Evolutionary conservation across 2,797 vertebrate species (phyloP).

Genomic region (Iguana delicatissima): DNA sequence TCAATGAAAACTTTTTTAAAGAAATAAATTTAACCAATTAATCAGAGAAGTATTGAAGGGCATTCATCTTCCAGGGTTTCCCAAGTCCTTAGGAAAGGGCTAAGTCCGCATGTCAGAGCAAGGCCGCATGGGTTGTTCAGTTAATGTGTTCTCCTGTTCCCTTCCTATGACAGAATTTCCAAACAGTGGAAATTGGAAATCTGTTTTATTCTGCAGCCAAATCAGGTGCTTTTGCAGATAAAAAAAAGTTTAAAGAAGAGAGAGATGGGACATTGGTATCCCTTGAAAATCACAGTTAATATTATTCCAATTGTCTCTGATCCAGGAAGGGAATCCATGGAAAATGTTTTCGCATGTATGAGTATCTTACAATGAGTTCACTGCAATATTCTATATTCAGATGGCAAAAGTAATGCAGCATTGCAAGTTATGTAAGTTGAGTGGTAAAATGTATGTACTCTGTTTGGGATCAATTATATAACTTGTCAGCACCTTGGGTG

Average conservation of each 20-base stretch:
- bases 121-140: not conserved
- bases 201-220: not conserved
- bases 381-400: constrained; percentile 49
- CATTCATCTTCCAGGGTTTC: not conserved
- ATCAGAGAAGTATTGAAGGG: not conserved
- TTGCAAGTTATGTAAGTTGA: constrained; percentile 47
- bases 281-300: constrained; percentile 10
- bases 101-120: not conserved
- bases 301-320: not conserved
- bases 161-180: not conserved
- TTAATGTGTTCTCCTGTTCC: not conserved
- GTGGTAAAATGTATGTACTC: constrained; percentile 28
- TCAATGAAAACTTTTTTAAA: not conserved
- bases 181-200: constrained; percentile 5
- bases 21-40: not conserved
- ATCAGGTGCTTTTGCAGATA: not conserved
- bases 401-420: constrained; percentile 47
- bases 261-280: not conserved
- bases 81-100: not conserved
- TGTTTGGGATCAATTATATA: constrained; percentile 43
- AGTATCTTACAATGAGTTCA: constrained; percentile 45
- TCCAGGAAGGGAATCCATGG: not conserved
- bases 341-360: constrained; percentile 47
- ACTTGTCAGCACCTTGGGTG: constrained; percentile 34
- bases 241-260: too few species aligned